Conservation (phyloP, 2,113 vertebrate genomes). For the Atrichornis clamosus region DNA sequence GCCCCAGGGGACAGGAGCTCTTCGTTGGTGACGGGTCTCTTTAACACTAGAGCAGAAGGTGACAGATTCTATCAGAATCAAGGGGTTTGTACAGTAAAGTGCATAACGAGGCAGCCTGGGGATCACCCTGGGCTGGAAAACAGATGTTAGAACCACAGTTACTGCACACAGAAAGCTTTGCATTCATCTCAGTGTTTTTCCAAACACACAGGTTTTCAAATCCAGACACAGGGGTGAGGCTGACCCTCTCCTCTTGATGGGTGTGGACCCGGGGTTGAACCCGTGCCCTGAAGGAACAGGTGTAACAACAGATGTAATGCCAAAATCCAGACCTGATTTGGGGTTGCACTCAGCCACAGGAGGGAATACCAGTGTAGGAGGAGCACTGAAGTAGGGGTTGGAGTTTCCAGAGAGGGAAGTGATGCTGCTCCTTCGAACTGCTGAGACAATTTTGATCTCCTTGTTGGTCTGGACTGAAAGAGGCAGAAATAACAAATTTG, state of each 20-base stretch:
- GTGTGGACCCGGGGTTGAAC: neutral
- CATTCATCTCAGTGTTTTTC: neutral
- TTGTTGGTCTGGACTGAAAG: constrained; percentile 70
- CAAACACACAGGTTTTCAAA: neutral
- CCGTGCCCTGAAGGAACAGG: fast-evolving
- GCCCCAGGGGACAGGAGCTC: constrained; percentile 82
- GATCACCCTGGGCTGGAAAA: neutral
- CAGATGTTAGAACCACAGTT: neutral
- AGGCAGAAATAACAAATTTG: neutral
- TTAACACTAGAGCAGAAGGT: constrained; percentile 74
- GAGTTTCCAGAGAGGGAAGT: constrained; percentile 68
- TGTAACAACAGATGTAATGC: neutral
- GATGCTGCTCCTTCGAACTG: constrained; percentile 71
- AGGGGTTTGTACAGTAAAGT: neutral
- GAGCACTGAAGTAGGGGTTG: constrained; percentile 58
- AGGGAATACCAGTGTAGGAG: constrained; percentile 38
- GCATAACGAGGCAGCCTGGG: neutral
- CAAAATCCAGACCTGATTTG: constrained; percentile 79
- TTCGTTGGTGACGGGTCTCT: constrained; percentile 75
- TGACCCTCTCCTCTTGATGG: neutral
- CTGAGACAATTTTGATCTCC: constrained; percentile 70
- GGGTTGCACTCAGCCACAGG: constrained; percentile 76
- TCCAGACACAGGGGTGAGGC: neutral
- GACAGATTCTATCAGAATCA: constrained; percentile 32
- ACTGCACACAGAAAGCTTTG: neutral